Evolutionary conservation across 2,113 vertebrate species (phyloP).

Genomic region (Helogale parvula): DNA sequence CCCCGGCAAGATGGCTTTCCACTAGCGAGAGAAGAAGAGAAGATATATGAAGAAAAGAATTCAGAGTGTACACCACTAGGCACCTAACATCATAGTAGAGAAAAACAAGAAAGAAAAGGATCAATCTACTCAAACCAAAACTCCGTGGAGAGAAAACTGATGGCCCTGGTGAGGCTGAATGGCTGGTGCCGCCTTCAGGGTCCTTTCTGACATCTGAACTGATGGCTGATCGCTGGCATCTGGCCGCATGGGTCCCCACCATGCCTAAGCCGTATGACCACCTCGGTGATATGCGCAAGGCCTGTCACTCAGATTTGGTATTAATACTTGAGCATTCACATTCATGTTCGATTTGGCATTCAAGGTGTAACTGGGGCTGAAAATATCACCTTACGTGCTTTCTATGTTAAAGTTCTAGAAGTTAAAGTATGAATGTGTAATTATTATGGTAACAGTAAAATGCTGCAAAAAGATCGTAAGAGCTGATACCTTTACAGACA

Average conservation of each 20-base stretch:
- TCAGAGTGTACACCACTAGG: background rate
- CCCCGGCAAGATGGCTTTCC: background rate
- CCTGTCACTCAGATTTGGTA: background rate
- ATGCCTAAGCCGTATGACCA: background rate
- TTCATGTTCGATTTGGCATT: background rate
- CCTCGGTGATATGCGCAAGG: background rate
- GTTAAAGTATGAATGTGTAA: background rate
- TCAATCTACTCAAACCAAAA: background rate
- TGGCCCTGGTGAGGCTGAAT: background rate
- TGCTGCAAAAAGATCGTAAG: background rate
- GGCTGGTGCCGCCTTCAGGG: background rate
- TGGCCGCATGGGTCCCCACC: accelerated
- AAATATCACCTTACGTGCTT: background rate
- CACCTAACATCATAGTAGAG: background rate
- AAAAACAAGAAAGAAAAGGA: background rate
- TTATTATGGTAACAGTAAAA: background rate
- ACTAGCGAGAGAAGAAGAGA: background rate
- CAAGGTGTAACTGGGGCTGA: background rate
- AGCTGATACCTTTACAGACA: background rate
- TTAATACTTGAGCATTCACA: background rate
- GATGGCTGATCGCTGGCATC: accelerated
- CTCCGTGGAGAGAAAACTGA: background rate
- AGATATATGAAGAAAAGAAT: background rate
- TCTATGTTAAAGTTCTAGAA: background rate
- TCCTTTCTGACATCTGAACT: background rate